Evolutionary conservation across 2,797 vertebrate species (phyloP).

Genomic region (Poeciliopsis presidionis): DNA sequence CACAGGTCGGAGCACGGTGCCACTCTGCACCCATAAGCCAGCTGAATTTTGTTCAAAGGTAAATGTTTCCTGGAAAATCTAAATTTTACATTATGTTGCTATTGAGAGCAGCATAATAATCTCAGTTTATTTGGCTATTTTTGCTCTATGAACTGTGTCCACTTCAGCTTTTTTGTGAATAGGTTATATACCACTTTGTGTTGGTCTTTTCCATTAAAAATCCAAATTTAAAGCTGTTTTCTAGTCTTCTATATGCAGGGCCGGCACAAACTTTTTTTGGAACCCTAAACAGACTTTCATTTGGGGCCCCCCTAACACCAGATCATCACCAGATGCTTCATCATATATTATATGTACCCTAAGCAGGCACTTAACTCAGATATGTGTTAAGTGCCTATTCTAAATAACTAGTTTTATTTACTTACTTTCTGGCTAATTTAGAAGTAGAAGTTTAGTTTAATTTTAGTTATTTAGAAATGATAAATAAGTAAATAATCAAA

Average conservation of each 20-base stretch:
- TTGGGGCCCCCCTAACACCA: neutral
- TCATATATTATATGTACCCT: neutral
- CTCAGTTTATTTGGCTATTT: neutral
- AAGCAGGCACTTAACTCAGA: too few relatives aligned
- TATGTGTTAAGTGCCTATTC: too few relatives aligned
- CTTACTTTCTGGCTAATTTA: too few relatives aligned
- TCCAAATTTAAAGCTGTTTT: neutral
- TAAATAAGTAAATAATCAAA: too few relatives aligned
- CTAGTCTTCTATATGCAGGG: neutral
- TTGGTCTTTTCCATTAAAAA: neutral
- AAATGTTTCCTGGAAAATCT: slow-evolving; percentile 4
- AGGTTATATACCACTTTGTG: neutral
- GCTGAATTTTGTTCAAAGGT: slow-evolving; percentile 71
- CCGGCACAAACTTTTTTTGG: neutral
- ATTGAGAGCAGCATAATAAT: neutral
- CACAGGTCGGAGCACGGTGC: slow-evolving; percentile 63
- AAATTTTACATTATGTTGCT: neutral
- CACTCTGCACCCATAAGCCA: slow-evolving; percentile 46
- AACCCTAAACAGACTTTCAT: too few relatives aligned
- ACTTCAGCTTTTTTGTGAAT: neutral
- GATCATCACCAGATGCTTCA: neutral
- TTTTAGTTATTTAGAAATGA: too few relatives aligned
- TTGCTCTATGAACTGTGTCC: neutral
- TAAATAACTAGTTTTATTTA: too few relatives aligned
- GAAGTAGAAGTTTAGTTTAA: too few relatives aligned